Evolutionary conservation across 1,140 invertebrate species (phyloP).

Genomic region (Bathynomus jamesi): DNA sequence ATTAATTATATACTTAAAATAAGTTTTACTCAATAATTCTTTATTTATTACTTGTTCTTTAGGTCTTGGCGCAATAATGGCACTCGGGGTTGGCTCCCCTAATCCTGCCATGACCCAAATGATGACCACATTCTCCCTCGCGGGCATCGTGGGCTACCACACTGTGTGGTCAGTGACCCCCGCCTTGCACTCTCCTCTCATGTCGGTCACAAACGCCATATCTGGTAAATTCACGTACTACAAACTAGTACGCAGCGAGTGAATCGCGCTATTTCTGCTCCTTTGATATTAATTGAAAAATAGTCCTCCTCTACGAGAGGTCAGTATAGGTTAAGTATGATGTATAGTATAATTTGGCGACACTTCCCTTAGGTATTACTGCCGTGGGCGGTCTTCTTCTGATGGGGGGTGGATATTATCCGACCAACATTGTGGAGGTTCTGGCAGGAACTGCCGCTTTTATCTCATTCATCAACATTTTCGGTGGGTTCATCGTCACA

Average conservation of each 20-base stretch:
- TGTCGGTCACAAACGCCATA: slow-evolving; percentile 89
- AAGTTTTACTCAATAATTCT: no score
- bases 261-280: no score
- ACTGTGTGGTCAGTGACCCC: slow-evolving; percentile 89
- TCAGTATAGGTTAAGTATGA: no score
- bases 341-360: no score
- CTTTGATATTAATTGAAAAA: no score
- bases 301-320: no score
- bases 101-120: slow-evolving; percentile 77
- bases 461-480: slow-evolving; percentile 83
- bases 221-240: no score
- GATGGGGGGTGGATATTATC: slow-evolving; percentile 68
- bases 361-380: slow-evolving; percentile 76
- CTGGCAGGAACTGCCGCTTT: slow-evolving; percentile 72
- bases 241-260: neutral
- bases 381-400: slow-evolving; percentile 76
- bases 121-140: slow-evolving; percentile 73
- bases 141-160: slow-evolving; percentile 80
- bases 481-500: slow-evolving; percentile 82
- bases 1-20: no score
- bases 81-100: slow-evolving; percentile 65
- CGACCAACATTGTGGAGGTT: slow-evolving; percentile 58
- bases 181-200: slow-evolving; percentile 80
- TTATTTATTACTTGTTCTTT: no score
- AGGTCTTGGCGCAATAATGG: slow-evolving; percentile 61